Percentiles rank a stretch among this genome's conserved stretches.
Evolutionary conservation across 2,888 invertebrate genomes (phyloP).

Genomic region (Heteropelma amictum): DNA sequence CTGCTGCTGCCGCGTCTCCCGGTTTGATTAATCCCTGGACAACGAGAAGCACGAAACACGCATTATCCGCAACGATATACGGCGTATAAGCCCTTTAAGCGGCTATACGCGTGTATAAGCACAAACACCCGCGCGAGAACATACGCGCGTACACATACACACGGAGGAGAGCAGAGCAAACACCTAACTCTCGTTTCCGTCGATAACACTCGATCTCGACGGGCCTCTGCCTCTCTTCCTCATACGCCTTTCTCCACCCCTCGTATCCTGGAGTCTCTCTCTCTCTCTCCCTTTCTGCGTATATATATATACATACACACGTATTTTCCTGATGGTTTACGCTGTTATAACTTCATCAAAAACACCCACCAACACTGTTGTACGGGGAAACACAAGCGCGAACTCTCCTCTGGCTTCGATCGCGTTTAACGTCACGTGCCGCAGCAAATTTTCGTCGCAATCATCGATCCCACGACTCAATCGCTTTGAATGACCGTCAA

Average conservation of each 20-base stretch:
- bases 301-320: not conserved
- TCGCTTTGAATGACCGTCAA: constrained; percentile 36
- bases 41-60: constrained; percentile 53
- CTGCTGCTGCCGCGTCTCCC: too few relatives aligned
- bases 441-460: constrained; percentile 36
- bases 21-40: constrained; percentile 57
- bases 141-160: constrained; percentile 9
- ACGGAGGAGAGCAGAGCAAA: constrained; percentile 6
- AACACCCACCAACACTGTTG: not conserved
- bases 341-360: constrained; percentile 1
- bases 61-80: constrained; percentile 52
- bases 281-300: not conserved
- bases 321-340: not conserved
- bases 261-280: too few relatives aligned
- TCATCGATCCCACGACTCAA: constrained; percentile 36
- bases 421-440: constrained; percentile 58
- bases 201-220: constrained; percentile 51
- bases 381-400: not conserved
- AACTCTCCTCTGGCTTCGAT: not conserved
- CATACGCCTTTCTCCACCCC: too few relatives aligned
- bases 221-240: constrained; percentile 32
- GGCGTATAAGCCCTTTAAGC: too few relatives aligned
- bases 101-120: constrained; percentile 24
- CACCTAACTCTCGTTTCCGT: constrained; percentile 42
- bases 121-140: not conserved